Evolutionary conservation across 1,140 invertebrate species (phyloP).

Genomic region (Diploscapter pachys): DNA sequence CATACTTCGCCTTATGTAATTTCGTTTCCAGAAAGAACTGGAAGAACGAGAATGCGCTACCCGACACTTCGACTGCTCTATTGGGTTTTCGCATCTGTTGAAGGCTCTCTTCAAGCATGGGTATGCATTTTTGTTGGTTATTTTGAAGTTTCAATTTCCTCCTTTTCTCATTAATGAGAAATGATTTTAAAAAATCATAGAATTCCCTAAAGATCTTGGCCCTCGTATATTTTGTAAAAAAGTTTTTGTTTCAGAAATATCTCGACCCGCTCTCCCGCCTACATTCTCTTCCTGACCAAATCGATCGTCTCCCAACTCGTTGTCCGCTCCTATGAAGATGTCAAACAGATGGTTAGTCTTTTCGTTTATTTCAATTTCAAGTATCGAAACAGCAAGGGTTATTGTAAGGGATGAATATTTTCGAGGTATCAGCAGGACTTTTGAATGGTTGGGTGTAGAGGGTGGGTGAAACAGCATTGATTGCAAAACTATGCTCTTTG

Average conservation of each 20-base stretch:
- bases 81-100: conserved; percentile 20
- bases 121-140: conserved; percentile 1
- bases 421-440: conserved; percentile 3
- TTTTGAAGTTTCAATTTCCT: background rate
- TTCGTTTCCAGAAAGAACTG: conserved; percentile 14
- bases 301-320: conserved; percentile 11
- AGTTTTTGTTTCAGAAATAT: conserved; percentile 13
- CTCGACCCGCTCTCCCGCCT: conserved; percentile 16
- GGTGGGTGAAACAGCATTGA: background rate
- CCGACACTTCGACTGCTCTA: conserved; percentile 8
- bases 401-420: conserved; percentile 9
- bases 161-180: no score
- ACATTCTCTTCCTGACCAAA: conserved; percentile 17
- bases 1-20: no score
- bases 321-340: conserved; percentile 12
- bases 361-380: background rate
- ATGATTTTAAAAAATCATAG: no score
- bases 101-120: conserved; percentile 18
- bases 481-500: no score
- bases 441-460: conserved; percentile 2
- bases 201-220: no score
- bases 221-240: no score
- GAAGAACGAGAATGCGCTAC: conserved; percentile 24
- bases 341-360: conserved; percentile 21
- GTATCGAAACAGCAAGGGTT: conserved; percentile 17